Evolutionary conservation across 2,797 vertebrate genomes (phyloP), one percentile per base, ranked within the genome.

Genomic region (Ctenosaura bakeri): DNA sequence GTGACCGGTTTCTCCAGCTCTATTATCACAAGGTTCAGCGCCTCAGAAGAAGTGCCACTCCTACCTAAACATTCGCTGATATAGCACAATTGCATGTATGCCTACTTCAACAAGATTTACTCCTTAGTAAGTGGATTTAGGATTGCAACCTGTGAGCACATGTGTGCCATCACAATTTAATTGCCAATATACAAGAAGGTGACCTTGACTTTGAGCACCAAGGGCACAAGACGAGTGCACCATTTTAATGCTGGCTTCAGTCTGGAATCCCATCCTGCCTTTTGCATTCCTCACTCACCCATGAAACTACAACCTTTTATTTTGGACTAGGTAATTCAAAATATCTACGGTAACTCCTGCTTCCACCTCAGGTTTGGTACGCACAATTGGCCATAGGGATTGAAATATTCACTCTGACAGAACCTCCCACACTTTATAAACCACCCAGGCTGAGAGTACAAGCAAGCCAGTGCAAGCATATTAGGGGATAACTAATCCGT

Each of bases 141-240:
- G 78, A 18, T 12, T 50, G 24, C 81, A 64, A 62, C 54, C 6
- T 6, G 35, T 66, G 42, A 10, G 13, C 2, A 14, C 4, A 6
- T 46, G 32, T 1, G 26, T 32, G n/a, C 38, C 9, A 20, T 1
- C 13, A 52, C 29, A 38, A 24, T 56, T 82, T 42, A 52, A 88
- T 20, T 62, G 35, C 3, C 20, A 6, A 24, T 35, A 62, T 22
- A 86, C 3, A 2, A 50, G 56, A 69, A 59, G 35, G 59, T 86
- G 85, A 90, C 89, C 79, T 87, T 90, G 85, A 83, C 79, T 46
- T 10, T 35, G 78, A 87, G 79, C 3, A 26, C 13, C 79, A 87
- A 90, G 85, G 89, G n/a, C 85, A 78, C 38, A 87, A 46, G 50
- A 6, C 32, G 71, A 77, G 64, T 46, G 1, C 26, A 76, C 16